Base-by-base conservation (phyloP, 2,797 vertebrate species). In the Pristis pectinata region DNA sequence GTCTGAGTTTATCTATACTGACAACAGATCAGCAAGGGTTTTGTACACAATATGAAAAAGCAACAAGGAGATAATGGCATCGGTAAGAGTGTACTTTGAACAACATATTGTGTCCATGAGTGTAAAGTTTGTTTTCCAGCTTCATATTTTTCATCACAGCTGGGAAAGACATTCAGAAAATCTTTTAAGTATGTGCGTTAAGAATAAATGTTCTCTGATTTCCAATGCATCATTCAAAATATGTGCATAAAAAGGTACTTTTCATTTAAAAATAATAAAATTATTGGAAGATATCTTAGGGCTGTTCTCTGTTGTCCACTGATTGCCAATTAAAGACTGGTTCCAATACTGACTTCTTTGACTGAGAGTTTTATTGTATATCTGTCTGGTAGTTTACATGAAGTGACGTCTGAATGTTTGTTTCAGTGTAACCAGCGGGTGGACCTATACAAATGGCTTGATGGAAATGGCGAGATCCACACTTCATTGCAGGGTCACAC, bases 401-500 rank as follows among this genome's bases (percentile, higher is more conserved):
- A 67, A 34, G 11, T 67, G 8, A 91, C 27, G 67, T 91, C 19
- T 89, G 56, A 56, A 37, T 89, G 59, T 89, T 2, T 91, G 19
- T 91, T 97, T 53, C 97, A 99, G 99, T 99, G 98, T 95, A 99
- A 99, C 96, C 99, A 99, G 95, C 97, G 99, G 0, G 98, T 99
- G 41, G 99, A 99, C 95, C 97, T 99, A 94, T 99, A 99, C 95
- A 98, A 98, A 7, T 99, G 99, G 99, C 98, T 97, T 95, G 98
- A 98, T 11, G 98, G 98, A n/a, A 97, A 96, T 11, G 98, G 98
- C 70, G 98, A 98, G 93, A 97, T 98, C 19, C 98, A 98, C 96
- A 98, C 98, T 0, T 98, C 99, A 0, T 96, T 99, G 95, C 99
- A 99, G 95, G 99, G 99, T 83, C 99, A 99, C 96, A 99, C 99